These are phyloP conservation scores for Cherax quadricarinatus DNA, from an alignment of 1,140 invertebrate species.

Conservation along the genomic window DNA sequence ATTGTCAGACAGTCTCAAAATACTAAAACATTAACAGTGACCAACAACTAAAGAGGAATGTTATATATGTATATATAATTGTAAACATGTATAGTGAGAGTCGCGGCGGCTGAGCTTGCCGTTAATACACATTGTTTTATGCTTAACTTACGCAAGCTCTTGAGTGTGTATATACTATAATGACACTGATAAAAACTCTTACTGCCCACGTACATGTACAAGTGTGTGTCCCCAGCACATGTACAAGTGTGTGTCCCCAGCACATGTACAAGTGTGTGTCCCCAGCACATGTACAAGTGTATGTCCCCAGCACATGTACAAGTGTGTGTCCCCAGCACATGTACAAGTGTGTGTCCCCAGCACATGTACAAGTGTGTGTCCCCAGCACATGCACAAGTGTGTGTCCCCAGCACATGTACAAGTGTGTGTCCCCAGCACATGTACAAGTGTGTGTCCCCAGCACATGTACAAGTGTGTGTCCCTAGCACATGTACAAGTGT, in stretches of 20 bases:
- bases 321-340: background rate
- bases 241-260: background rate
- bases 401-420: background rate
- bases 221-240: background rate
- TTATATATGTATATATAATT: no score
- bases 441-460: background rate
- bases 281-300: background rate
- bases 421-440: background rate
- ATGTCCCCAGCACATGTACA: background rate
- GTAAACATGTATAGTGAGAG: no score
- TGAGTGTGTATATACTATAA: background rate
- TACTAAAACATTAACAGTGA: background rate
- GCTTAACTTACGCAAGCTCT: no score
- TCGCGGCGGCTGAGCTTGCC: no score
- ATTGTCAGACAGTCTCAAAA: background rate
- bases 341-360: background rate
- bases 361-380: background rate
- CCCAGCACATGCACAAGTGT: background rate
- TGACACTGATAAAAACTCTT: background rate
- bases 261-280: background rate
- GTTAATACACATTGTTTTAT: no score
- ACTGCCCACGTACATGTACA: background rate
- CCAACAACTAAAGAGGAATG: background rate
- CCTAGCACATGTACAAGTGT: background rate
- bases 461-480: background rate